These are phyloP conservation scores for Acipenser oxyrinchus DNA, from an alignment of 2,797 vertebrate species.

Conservation along the genomic window DNA sequence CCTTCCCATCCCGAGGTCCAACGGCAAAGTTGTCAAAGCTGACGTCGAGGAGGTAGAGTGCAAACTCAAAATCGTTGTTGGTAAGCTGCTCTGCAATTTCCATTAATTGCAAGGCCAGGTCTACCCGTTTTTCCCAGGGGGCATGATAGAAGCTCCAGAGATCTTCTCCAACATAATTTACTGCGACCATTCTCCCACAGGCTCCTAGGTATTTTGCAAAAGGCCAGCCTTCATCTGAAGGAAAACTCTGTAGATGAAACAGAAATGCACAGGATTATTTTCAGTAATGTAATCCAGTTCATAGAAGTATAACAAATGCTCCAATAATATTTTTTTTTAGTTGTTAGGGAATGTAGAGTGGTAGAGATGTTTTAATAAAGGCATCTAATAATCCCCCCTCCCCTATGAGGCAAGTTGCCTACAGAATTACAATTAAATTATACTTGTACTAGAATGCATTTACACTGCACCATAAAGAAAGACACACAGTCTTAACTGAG, in stretches of 20 bases:
- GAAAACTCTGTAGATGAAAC: slow-evolving; percentile 74
- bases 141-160: slow-evolving; percentile 95
- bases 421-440: too few species aligned
- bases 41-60: slow-evolving; percentile 97
- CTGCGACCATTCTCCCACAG: slow-evolving; percentile 92
- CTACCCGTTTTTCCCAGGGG: slow-evolving; percentile 91
- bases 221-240: slow-evolving; percentile 96
- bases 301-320: too few species aligned
- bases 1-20: slow-evolving; percentile 90
- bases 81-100: slow-evolving; percentile 98
- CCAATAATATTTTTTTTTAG: too few species aligned
- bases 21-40: slow-evolving; percentile 98
- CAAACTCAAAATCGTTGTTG: slow-evolving; percentile 98
- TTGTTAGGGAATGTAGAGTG: too few species aligned
- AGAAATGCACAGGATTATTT: too few species aligned
- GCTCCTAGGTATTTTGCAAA: slow-evolving; percentile 97
- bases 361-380: too few species aligned
- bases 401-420: too few species aligned
- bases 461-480: too few species aligned
- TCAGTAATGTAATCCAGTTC: too few species aligned
- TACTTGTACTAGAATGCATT: too few species aligned
- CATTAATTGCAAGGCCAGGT: slow-evolving; percentile 92
- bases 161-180: slow-evolving; percentile 95
- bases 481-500: too few species aligned
- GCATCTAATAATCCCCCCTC: too few species aligned